phyloP scores from a whole-genome alignment of 92 coral and sea anemone genomes.

The Muricea muricata region DNA sequence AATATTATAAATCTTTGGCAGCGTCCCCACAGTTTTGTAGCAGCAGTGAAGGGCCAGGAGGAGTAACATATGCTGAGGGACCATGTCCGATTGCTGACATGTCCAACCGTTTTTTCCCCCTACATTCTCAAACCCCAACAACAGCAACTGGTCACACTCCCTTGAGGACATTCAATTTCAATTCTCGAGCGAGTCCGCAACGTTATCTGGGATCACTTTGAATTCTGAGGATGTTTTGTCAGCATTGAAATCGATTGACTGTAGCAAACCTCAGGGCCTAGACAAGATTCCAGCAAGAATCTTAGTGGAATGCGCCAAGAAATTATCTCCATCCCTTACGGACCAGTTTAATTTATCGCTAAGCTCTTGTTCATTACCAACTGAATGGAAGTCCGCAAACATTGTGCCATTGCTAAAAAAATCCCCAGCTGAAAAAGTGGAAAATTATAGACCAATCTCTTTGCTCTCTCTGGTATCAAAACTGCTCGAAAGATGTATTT shows the following conservation, averaged over 20 bases:
- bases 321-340: background rate
- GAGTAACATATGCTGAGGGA: background rate
- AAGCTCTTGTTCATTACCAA: background rate
- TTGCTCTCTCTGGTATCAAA: constrained; percentile 14
- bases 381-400: constrained; percentile 26
- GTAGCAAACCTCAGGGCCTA: background rate
- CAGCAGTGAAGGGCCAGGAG: background rate
- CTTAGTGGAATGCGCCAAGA: background rate
- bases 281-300: background rate
- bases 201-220: background rate
- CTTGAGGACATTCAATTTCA: background rate
- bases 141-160: too few relatives aligned
- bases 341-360: background rate
- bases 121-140: too few relatives aligned
- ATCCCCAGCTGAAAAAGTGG: constrained; percentile 35
- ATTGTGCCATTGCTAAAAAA: constrained; percentile 49
- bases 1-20: background rate
- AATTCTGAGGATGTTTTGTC: background rate
- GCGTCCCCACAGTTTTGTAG: background rate
- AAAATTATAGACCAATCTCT: constrained; percentile 60
- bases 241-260: background rate
- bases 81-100: background rate
- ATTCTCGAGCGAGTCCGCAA: background rate
- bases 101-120: background rate
- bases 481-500: constrained; percentile 9